Evolutionary conservation across 2,113 vertebrate species (phyloP), one percentile per base, ranked within the genome.

Genomic region (Lathamus discolor): DNA sequence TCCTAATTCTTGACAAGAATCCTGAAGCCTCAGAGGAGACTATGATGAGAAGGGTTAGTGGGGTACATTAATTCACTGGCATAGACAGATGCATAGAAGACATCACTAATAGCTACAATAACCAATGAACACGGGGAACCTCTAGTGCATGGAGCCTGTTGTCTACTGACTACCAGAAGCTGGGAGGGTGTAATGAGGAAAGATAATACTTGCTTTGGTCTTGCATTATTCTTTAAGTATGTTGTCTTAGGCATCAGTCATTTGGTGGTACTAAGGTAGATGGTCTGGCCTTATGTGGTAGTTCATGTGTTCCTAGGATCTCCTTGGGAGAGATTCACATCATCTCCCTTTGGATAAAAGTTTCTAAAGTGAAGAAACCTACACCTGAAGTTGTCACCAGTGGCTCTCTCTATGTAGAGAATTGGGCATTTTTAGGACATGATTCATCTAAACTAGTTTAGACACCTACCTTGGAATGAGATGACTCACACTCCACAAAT

Each of bases 401-500:
- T 5, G 1, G 31, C 22, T 93, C 13, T 44, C 54, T 49, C 57
- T 57, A 54, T 39, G 48, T n/a, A 49, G 49, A 74, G 11, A 77
- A 83, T 73, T 0, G 2, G 31, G 41, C 57, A 63, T 88, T 90
- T 95, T 94, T 83, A 90, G 52, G 54, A 52, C 31, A 41, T 68
- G 52, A 80, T 83, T 95, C 70, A 54, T 44, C 28, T 15, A 70
- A 92, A 74, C n/a, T 41, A n/a, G 57, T 92, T 93, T 62, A 96
- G 79, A 67, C 85, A 86, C 23, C 48, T 66, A 77, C 49, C 41
- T 93, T 4, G 0, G 66, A 86, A 74, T 44, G 54, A 90, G n/a
- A 73, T 63, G 24, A 95, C 69, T 96, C 83, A 92, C 57, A 74
- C 37, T 49, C 67, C 66, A 41, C 62, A 92, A 88, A 85, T 67